Evolutionary conservation across 2,797 vertebrate species (phyloP).

Genomic region (Taeniopygia guttata): DNA sequence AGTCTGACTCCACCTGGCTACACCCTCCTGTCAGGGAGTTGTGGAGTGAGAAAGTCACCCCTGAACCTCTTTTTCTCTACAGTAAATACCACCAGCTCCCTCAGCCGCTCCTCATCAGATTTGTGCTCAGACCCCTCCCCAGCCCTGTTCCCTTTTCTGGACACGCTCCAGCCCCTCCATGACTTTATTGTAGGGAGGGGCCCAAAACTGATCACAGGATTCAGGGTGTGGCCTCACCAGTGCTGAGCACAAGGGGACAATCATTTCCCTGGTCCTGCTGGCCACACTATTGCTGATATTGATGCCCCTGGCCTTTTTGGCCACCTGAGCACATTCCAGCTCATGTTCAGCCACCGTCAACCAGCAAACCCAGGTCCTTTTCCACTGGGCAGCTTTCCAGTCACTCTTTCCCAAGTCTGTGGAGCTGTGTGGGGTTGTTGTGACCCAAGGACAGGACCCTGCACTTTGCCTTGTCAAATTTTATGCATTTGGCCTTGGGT

Average conservation of each 20-base stretch:
- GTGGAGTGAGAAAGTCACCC: not conserved
- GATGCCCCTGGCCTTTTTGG: not conserved
- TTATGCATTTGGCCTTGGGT: rapidly evolving
- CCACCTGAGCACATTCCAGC: not conserved
- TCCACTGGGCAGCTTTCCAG: not conserved
- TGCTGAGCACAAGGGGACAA: rapidly evolving
- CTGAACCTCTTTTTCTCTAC: not conserved
- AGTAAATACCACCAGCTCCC: not conserved
- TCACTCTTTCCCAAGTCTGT: not conserved
- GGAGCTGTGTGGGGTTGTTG: not conserved
- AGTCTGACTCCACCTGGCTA: rapidly evolving
- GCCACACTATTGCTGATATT: not conserved
- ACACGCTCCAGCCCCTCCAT: rapidly evolving
- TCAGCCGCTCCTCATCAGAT: not conserved
- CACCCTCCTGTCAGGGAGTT: not conserved
- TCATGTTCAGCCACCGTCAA: rapidly evolving
- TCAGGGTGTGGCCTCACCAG: not conserved
- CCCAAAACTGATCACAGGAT: not conserved
- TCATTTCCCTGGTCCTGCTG: not conserved
- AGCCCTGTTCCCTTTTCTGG: not conserved
- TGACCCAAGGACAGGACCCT: not conserved
- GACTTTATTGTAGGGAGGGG: rapidly evolving
- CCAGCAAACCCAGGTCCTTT: not conserved
- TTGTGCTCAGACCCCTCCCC: not conserved
- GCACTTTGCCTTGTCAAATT: not conserved